Conservation (phyloP, 2,888 invertebrate genomes). For the Synanthedon vespiformis region DNA sequence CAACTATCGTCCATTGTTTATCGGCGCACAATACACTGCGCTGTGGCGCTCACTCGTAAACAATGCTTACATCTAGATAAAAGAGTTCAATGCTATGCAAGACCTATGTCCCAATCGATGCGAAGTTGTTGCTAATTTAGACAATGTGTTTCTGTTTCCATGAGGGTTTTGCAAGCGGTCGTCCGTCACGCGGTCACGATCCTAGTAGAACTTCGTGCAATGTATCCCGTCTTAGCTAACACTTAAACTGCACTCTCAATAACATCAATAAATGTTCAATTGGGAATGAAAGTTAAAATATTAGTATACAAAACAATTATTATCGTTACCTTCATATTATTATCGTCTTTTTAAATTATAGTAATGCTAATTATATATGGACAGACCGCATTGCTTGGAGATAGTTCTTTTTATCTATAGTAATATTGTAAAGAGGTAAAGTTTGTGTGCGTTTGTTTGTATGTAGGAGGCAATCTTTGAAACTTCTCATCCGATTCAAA, state of each 20-base stretch:
- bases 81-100: background rate
- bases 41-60: background rate
- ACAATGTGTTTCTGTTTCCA: constrained; percentile 46
- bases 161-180: constrained; percentile 50
- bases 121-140: constrained; percentile 29
- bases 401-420: too few species aligned
- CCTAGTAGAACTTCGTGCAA: constrained; percentile 33
- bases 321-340: too few species aligned
- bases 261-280: background rate
- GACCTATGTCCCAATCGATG: constrained; percentile 47
- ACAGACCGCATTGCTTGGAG: too few species aligned
- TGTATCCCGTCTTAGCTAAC: constrained; percentile 27
- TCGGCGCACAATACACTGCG: background rate
- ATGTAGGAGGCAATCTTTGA: too few species aligned
- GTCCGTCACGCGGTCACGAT: constrained; percentile 51
- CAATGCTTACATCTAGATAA: background rate
- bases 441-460: too few species aligned
- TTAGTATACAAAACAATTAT: too few species aligned
- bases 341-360: too few species aligned
- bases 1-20: background rate
- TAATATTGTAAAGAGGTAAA: too few species aligned
- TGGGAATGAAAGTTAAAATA: background rate
- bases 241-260: constrained; percentile 9
- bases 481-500: too few species aligned
- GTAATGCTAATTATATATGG: too few species aligned